Percentiles rank a stretch among this genome's conserved stretches.
Evolutionary conservation across 2,797 vertebrate species (phyloP).

Genomic region (Lagodon rhomboides): DNA sequence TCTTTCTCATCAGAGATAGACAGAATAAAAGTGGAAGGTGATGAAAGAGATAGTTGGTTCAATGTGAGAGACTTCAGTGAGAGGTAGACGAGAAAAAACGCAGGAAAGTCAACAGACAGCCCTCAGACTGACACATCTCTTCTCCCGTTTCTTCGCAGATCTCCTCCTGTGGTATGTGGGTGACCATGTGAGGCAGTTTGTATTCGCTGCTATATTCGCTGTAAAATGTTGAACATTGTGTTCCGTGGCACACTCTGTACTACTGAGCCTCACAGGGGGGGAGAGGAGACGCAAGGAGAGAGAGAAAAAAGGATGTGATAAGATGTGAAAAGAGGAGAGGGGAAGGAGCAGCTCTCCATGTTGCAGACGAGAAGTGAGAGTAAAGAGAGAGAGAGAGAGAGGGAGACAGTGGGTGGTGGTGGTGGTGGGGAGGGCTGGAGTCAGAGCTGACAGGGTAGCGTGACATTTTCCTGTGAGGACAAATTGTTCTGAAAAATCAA

Average conservation of each 20-base stretch:
- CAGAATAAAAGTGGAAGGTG: neutral
- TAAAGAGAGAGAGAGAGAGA: slow-evolving; percentile 18
- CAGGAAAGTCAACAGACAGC: neutral
- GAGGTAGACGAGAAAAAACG: neutral
- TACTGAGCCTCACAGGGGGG: slow-evolving; percentile 25
- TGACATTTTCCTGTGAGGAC: slow-evolving; percentile 86
- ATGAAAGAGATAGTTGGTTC: neutral
- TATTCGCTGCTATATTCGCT: slow-evolving; percentile 37
- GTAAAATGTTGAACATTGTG: slow-evolving; percentile 49
- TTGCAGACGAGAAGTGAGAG: slow-evolving; percentile 37
- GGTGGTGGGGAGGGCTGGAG: slow-evolving; percentile 36
- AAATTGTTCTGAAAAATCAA: slow-evolving; percentile 83
- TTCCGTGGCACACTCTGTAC: slow-evolving; percentile 32
- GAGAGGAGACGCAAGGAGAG: slow-evolving; percentile 27
- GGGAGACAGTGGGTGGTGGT: slow-evolving; percentile 41
- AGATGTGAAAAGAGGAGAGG: slow-evolving; percentile 66
- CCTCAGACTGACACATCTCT: neutral
- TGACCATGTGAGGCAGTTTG: slow-evolving; percentile 50
- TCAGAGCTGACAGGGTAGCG: slow-evolving; percentile 80
- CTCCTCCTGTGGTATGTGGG: slow-evolving; percentile 35
- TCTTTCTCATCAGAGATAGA: slow-evolving; percentile 20
- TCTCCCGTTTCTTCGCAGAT: slow-evolving; percentile 1
- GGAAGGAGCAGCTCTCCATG: slow-evolving; percentile 39
- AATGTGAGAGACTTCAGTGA: slow-evolving; percentile 12
- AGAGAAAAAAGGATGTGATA: slow-evolving; percentile 49